Base-by-base conservation (phyloP, 2,888 invertebrate genomes). In the Germaria angustata region DNA sequence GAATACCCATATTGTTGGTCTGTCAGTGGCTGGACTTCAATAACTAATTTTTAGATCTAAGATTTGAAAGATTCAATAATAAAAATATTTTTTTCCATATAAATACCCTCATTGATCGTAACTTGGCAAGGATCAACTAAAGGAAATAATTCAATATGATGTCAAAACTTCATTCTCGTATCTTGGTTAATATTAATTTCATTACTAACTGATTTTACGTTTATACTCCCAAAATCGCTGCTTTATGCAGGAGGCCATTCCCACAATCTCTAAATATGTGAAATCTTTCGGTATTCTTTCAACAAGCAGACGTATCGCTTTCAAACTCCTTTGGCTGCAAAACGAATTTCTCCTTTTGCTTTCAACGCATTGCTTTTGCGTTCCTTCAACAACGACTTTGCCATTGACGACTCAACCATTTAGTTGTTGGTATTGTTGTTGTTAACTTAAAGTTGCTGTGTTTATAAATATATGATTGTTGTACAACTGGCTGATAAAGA, bases 281-380 rank as follows among this genome's bases (percentile, higher is more conserved):
- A 11, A 15, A 2, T 2, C 28, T 24, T 51, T 57, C 39, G 57
- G 49, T 34, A 20, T 28, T 28, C 44, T 69, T 68, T 72, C 51
- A 36, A 51, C 17, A 15, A 39, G 15, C 46, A 32, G 49, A 51
- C 73, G 59, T 49, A 61, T 61, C 61, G 32, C 39, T 63, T 24
- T 63, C 61, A 66, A 68, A 66, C 73, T 72, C 11, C 41, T 59
- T 49, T 36, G 36, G 53, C 34, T 68, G 11, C 24, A 53, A 75
- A 80, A 75, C 69, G 73, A 68, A 68, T 80, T 80, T 73, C 61
- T 73, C 39, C 51, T 65, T 68, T 53, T 65, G 36, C 66, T 80
- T 73, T 80, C 80, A 80, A 53, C 76, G 41, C 59, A 15, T n/a
- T n/a, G n/a, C n/a, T n/a, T n/a, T n/a, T 69, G 61, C 77, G 53